Base-by-base conservation (phyloP, 2,888 invertebrate species). In the Machimus rusticus region DNA sequence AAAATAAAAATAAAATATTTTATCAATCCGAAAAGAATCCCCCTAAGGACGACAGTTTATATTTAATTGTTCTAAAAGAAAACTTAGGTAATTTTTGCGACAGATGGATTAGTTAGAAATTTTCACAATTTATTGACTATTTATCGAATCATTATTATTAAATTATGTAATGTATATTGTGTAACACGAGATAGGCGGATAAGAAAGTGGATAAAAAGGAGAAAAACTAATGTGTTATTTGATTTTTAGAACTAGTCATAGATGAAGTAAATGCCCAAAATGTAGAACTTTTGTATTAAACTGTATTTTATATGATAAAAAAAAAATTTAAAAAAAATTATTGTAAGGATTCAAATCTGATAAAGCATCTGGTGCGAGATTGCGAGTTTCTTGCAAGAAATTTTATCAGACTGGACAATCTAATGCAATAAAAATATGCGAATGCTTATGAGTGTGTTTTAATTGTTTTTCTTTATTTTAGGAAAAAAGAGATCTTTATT, bases 281-380 rank as follows among this genome's bases (percentile, higher is more conserved):
- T 55, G 81, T 81, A 81, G 81, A 81, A 81, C 28, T 81, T 81
- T 81, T 81, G 81, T 81, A 81, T 81, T 55, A 81, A 81, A 81
- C 81, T 81, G 55, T 55, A 81, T 81, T 81, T 81, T 81, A 55
- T 81, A 81, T 81, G 81, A 81, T 43, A 43, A 55, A 81, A 81
- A 46, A 43, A 43, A 14, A 43, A 37, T 8, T 37, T 37, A 8
- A 14, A 46, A 46, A 16, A 28, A 74, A 5, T 2, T 34, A 76
- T 55, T 51, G 28, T 81, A 31, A 28, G 34, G 81, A 81, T 55
- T 55, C 16, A 34, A 28, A 55, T 51, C 81, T 81, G 81, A 55
- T 81, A 81, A 81, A 55, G 28, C 23, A 23, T 23, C 66, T 28
- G 4, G 19, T 1, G 2, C 28, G 23, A 66, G 66, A 66, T 12